Percentiles rank a stretch among this genome's conserved stretches.
Evolutionary conservation across 2,888 invertebrate genomes (phyloP).

Genomic region (Temnothorax rugatulus): DNA sequence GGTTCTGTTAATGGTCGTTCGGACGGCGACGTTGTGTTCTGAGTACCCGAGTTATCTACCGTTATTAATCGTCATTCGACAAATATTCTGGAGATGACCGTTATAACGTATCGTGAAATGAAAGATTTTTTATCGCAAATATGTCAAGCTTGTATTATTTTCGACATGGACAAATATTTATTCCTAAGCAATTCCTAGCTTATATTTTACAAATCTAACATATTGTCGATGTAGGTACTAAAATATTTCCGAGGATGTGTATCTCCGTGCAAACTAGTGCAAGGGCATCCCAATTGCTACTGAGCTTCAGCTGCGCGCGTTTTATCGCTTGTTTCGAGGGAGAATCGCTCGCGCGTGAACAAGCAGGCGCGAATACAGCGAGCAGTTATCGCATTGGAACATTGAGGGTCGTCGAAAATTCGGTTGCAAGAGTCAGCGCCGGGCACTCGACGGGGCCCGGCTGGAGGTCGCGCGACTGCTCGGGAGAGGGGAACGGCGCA

Average conservation of each 20-base stretch:
- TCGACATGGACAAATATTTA: neutral
- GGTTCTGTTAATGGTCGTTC: constrained; percentile 67
- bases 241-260: neutral
- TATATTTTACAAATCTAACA: neutral
- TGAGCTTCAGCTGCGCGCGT: constrained; percentile 30
- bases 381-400: constrained; percentile 64
- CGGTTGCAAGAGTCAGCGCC: constrained; percentile 73
- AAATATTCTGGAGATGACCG: neutral
- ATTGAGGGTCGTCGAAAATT: constrained; percentile 74
- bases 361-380: constrained; percentile 37
- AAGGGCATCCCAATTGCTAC: neutral
- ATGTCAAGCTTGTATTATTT: neutral
- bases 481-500: constrained; percentile 72
- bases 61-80: neutral
- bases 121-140: neutral
- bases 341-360: constrained; percentile 52
- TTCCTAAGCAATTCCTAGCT: neutral
- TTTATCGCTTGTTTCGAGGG: constrained; percentile 60
- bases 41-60: constrained; percentile 47
- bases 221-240: neutral
- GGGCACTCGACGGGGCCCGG: constrained; percentile 73
- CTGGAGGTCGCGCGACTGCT: neutral
- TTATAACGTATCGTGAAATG: neutral
- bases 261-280: neutral
- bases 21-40: neutral